Percentiles rank a stretch among this genome's conserved stretches.
Conservation (phyloP, 2,113 vertebrate species). For the Indicator indicator region DNA sequence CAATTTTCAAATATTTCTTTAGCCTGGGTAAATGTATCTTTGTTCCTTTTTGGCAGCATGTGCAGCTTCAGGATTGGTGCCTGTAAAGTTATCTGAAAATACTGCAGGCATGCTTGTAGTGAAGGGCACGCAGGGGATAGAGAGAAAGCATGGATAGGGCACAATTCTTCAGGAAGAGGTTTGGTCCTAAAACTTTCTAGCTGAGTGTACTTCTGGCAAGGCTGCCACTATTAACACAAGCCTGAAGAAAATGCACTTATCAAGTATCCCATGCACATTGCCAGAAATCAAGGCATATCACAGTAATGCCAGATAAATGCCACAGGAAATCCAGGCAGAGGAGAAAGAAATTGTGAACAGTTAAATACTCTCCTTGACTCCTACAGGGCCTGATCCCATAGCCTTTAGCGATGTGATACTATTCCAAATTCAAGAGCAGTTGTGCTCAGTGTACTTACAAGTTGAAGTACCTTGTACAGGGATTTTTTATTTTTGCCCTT, state of each 20-base stretch:
- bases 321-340: background rate
- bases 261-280: background rate
- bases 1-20: constrained; percentile 49
- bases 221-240: background rate
- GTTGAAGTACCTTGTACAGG: background rate
- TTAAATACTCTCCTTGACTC: background rate
- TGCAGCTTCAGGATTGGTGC: background rate
- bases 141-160: background rate
- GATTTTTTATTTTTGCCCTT: background rate
- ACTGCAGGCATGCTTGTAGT: background rate
- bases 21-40: constrained; percentile 2
- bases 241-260: background rate
- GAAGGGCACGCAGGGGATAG: fast-evolving
- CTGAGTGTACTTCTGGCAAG: background rate
- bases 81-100: background rate
- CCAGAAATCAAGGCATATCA: background rate
- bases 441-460: background rate
- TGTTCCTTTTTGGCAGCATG: background rate
- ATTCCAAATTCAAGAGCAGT: background rate
- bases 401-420: background rate
- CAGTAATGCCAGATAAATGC: background rate
- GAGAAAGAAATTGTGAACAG: background rate
- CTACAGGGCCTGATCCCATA: background rate
- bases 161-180: background rate
- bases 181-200: background rate